Evolutionary conservation across 2,888 invertebrate genomes (phyloP).

Genomic region (Dicranocentrus wangi): DNA sequence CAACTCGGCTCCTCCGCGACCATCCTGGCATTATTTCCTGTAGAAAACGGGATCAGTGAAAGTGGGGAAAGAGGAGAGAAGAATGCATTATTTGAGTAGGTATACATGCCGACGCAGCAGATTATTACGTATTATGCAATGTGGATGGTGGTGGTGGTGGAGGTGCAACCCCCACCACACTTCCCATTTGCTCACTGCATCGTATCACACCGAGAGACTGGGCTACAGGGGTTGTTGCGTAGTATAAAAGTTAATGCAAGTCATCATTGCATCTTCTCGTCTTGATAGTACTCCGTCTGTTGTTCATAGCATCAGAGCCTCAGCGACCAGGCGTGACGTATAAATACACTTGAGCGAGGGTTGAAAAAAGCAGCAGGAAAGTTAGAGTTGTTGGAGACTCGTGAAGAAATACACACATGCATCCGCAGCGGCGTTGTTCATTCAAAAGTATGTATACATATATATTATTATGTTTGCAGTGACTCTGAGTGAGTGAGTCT

Average conservation of each 20-base stretch:
- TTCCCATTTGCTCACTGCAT: too few relatives aligned
- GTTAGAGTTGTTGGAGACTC: not conserved
- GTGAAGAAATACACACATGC: too few relatives aligned
- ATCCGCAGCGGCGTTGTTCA: not conserved
- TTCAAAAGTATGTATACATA: not conserved
- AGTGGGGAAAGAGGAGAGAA: constrained; percentile 3
- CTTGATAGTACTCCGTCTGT: too few relatives aligned
- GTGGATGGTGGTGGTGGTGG: too few relatives aligned
- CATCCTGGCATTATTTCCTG: too few relatives aligned
- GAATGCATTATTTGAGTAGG: not conserved
- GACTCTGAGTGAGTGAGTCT: constrained; percentile 24
- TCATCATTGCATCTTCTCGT: constrained; percentile 3
- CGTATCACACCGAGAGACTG: too few relatives aligned
- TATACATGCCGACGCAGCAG: not conserved
- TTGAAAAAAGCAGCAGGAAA: not conserved
- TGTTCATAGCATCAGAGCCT: too few relatives aligned
- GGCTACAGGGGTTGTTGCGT: too few relatives aligned
- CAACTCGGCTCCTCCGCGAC: too few relatives aligned
- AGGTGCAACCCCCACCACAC: not conserved
- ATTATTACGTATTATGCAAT: too few relatives aligned
- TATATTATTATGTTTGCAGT: not conserved
- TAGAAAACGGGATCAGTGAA: too few relatives aligned
- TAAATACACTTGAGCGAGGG: not conserved
- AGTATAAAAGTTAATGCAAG: constrained; percentile 10
- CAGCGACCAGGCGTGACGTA: too few relatives aligned